Base-by-base conservation (phyloP, 2,797 vertebrate species). In the Agapornis canus region DNA sequence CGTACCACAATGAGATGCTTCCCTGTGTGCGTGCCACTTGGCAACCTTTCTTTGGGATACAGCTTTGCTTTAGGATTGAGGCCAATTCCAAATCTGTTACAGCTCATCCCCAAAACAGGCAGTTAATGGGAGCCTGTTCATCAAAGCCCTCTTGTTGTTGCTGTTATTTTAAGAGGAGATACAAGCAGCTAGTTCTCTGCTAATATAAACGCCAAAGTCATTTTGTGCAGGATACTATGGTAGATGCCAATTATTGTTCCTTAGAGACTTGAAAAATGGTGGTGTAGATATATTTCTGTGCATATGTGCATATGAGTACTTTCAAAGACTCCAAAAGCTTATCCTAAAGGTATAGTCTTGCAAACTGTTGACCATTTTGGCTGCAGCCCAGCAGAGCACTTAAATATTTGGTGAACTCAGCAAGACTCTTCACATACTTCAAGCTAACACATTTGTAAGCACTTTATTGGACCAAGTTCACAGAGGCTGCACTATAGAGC, bases 361-460 rank as follows among this genome's bases (percentile, higher is more conserved):
- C 45, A 69, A 83, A 65, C 12, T 39, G 27, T 73, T 87, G 84
- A 63, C 52, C 72, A 31, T 69, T 93, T 84, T 95, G 93, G 89
- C 84, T 89, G 52, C 19, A 26, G 27, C 81, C 86, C 84, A 92
- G 69, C 49, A 94, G 91, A 95, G 49, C 82, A 95, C 84, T 94
- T 92, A 86, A 89, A 63, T 43, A 75, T 93, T 88, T 86, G 54
- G 37, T 81, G 79, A 87, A 79, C 76, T 92, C 91, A 43, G 45
- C 69, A 82, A 81, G 72, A 63, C 35, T 69, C 25, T 69, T 81
- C 65, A 57, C 35, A 20, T 26, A 25, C 71, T 92, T 63, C 71
- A 73, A 75, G 64, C 32, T 64, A 59, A 40, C 37, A 48, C 45
- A 49, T 80, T 39, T 39, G 35, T 35, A 39, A 87, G 56, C 49